A percentile compares a stretch with the other conserved stretches of the same genome.
Conservation (phyloP, 2,888 invertebrate genomes). For the Pammene fasciana region DNA sequence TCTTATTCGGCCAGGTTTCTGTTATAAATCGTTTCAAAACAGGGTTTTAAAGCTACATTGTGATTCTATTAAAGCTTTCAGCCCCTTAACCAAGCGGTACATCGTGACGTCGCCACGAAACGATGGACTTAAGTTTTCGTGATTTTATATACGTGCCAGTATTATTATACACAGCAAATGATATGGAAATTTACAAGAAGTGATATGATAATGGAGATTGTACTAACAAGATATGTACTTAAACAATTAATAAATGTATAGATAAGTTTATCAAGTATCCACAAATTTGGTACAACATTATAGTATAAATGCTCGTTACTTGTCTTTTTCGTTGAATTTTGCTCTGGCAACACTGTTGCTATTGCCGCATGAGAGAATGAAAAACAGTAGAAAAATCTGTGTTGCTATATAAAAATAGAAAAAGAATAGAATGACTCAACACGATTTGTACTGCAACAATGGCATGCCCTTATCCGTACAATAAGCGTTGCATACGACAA, state of each 20-base stretch:
- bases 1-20: constrained; percentile 48
- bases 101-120: constrained; percentile 48
- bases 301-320: constrained; percentile 77
- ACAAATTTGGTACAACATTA: constrained; percentile 74
- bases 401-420: constrained; percentile 51
- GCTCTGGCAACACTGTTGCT: constrained; percentile 71
- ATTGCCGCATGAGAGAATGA: constrained; percentile 45
- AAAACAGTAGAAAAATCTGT: constrained; percentile 47
- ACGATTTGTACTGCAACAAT: constrained; percentile 82
- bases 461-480: constrained; percentile 81
- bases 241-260: constrained; percentile 62
- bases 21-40: constrained; percentile 68
- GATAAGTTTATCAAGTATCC: constrained; percentile 61
- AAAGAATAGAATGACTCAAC: constrained; percentile 68
- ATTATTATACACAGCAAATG: constrained; percentile 74
- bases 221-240: constrained; percentile 82
- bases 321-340: constrained; percentile 78
- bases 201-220: constrained; percentile 82
- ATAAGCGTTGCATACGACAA: constrained; percentile 83
- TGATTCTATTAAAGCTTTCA: constrained; percentile 69
- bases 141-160: constrained; percentile 70
- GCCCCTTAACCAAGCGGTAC: constrained; percentile 52
- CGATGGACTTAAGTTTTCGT: constrained; percentile 60
- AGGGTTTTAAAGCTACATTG: constrained; percentile 59
- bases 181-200: constrained; percentile 81